Evolutionary conservation across 2,888 invertebrate species (phyloP).

Genomic region (Drosophila mercatorum): DNA sequence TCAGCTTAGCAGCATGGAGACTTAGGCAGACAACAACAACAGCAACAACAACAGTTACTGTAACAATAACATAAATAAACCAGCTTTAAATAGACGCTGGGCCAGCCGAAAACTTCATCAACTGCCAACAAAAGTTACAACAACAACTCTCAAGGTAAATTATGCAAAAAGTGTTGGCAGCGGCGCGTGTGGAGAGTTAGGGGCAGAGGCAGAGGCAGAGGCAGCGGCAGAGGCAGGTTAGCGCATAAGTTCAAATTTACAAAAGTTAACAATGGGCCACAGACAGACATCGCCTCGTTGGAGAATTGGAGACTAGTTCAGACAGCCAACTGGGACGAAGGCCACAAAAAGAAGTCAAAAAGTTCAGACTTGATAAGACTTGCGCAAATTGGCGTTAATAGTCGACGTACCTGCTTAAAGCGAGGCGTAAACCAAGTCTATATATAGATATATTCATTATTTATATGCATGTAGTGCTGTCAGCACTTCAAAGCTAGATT

Average conservation of each 20-base stretch:
- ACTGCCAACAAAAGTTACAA: constrained; percentile 33
- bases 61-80: constrained; percentile 55
- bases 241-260: constrained; percentile 40
- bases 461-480: no score
- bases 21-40: constrained; percentile 27
- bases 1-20: constrained; percentile 22
- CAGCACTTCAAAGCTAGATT: no score
- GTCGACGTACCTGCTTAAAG: not conserved
- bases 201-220: not conserved
- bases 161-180: constrained; percentile 18
- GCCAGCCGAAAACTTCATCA: constrained; percentile 41
- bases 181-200: not conserved
- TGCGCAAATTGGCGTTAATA: not conserved
- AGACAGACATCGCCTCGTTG: constrained; percentile 7
- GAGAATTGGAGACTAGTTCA: constrained; percentile 2
- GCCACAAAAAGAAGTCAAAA: not conserved
- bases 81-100: constrained; percentile 36
- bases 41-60: constrained; percentile 29
- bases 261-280: constrained; percentile 29
- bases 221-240: constrained; percentile 1
- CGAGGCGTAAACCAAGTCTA: no score
- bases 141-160: constrained; percentile 30
- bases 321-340: not conserved
- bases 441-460: no score
- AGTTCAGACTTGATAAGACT: constrained; percentile 1